Evolutionary conservation across 2,113 vertebrate genomes (phyloP), one percentile per base, ranked within the genome.

Genomic region (Verasper variegatus): DNA sequence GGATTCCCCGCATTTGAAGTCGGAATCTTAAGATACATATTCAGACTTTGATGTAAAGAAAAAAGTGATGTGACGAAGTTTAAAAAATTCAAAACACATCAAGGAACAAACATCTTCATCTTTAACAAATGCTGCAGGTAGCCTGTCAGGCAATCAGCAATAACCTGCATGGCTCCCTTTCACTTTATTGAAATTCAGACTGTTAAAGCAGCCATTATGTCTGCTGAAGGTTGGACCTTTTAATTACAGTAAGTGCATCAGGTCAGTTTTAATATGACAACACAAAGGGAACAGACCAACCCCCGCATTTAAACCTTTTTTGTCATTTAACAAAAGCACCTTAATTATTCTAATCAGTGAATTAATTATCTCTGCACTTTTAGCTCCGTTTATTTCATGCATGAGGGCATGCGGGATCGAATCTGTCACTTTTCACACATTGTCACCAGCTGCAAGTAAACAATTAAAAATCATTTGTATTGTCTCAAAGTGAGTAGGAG

Each of bases 291-390:
- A 61, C 47, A 70, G 54, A 55, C n/a, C 45, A 57, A 57, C 15
- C 56, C 52, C 51, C 47, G 51, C 18, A 17, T 5, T 18, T 35
- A 42, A 42, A 57, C 51, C 21, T 24, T 24, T 51, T 57, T 23
- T 76, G 69, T 58, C 72, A 68, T 76, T 83, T 66, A 79, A 63
- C 76, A 70, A 42, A 42, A 3, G 12, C 40, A 42, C 40, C 11
- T 42, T 42, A 13, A 42, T 42, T 42, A 66, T 24, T 26, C n/a
- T 58, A 60, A 75, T 67, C 45, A 24, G 27, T 37, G 13, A 35
- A 40, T 37, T 23, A 63, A 51, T 42, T 42, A 42, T 54, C 51
- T 45, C 23, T 5, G 17, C 31, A 64, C 17, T 20, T 31, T 47
- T 14, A 11, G 45, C 45, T 17, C 12, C 12, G 17, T 49, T 17